Evolutionary conservation across 1,140 invertebrate genomes (phyloP), one percentile per base, ranked within the genome.

Genomic region (Campoletis sonorensis): DNA sequence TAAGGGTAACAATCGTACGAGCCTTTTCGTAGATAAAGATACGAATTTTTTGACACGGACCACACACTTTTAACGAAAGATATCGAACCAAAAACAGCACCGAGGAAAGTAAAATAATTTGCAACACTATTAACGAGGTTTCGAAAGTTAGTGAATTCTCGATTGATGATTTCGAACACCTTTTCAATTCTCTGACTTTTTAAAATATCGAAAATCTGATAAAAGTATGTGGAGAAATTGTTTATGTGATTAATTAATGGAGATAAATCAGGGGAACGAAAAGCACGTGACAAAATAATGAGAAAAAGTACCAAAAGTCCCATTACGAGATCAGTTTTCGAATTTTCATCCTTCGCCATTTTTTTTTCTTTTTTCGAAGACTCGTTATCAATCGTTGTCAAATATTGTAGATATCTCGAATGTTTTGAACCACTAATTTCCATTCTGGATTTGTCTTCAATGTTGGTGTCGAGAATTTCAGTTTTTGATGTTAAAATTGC

Each of bases 301-400:
- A 84, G 15, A 7, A 73, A 7, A 7, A 82, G 45, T 7, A 84
- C 18, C 7, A 82, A 27, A 16, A 83, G 80, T n/a, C 79, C 82
- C 1, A 81, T 33, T 1, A 26, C 45, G 3, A 83, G 81, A 67
- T 85, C 79, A 40, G 54, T 85, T 13, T 37, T 83, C 2, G n/a
- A 58, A 27, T 23, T 54, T 51, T 30, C 1, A n/a, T 10, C 30
- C 37, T 71, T 54, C 11, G 30, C 67, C 54, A 51, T 67, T 21
- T 30, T 54, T 30, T 18, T 5, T 68, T 33, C n/a, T 40, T 71
- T 10, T 8, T 4, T 18, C 3, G 27, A 51, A 15, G 71, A 71
- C 71, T 27, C 1, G 13, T 26, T 23, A 11, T 64, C 13, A 0
- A 27, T 64, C 61, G 23, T 23, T 64, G 23, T 23, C 15, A 27